These are phyloP conservation scores for Hippoglossus stenolepis DNA, from an alignment of 2,113 vertebrate species.

Conservation along the genomic window DNA sequence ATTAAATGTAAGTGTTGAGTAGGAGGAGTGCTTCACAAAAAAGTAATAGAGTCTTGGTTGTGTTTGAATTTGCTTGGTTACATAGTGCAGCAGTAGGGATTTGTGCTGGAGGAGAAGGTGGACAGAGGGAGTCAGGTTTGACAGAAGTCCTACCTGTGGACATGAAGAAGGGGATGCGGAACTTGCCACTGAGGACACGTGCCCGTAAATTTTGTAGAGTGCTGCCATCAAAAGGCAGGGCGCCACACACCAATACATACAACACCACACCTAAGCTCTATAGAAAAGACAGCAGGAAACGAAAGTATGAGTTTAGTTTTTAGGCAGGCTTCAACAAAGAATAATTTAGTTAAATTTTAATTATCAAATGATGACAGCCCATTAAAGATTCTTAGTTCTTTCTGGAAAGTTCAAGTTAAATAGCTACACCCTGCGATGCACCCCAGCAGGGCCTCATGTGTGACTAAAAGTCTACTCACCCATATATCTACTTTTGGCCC, in stretches of 20 bases:
- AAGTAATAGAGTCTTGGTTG: too few relatives aligned
- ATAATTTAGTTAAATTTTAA: too few relatives aligned
- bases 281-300: slow-evolving; percentile 16
- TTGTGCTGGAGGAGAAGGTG: background rate
- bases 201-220: slow-evolving; percentile 97
- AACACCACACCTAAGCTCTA: slow-evolving; percentile 97
- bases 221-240: slow-evolving; percentile 97
- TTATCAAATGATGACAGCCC: too few relatives aligned
- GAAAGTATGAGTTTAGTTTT: background rate
- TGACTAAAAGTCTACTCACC: slow-evolving; percentile 80
- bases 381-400: background rate
- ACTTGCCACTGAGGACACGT: slow-evolving; percentile 96
- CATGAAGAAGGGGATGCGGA: slow-evolving; percentile 99
- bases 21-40: too few relatives aligned
- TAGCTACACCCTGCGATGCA: background rate
- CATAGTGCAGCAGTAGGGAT: background rate
- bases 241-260: slow-evolving; percentile 96
- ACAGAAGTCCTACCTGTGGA: slow-evolving; percentile 89
- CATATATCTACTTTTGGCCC: slow-evolving; percentile 99
- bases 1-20: too few relatives aligned
- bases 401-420: slow-evolving; percentile 1
- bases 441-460: background rate
- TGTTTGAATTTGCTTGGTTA: too few relatives aligned
- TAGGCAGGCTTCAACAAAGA: background rate
- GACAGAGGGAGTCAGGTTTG: background rate